Evolutionary conservation across 2,888 invertebrate genomes (phyloP).

Genomic region (Hirtodrosophila confusa): DNA sequence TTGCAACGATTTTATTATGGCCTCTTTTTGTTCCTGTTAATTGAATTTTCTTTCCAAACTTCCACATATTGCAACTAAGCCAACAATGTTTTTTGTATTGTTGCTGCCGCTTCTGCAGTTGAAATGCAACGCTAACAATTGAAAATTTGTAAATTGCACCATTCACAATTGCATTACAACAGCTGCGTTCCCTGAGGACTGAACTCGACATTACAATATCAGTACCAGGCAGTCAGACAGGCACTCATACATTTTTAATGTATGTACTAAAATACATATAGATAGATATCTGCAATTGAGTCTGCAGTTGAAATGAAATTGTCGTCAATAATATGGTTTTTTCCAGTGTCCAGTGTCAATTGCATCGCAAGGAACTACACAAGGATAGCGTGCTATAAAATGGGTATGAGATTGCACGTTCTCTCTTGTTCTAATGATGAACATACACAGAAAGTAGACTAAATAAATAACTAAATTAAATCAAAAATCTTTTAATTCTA

Average conservation of each 20-base stretch:
- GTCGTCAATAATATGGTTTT: constrained; percentile 1
- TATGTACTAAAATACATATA: constrained; percentile 9
- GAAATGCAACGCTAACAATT: constrained; percentile 37
- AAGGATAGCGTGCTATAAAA: background rate
- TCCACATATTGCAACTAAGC: no score
- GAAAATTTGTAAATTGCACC: constrained; percentile 52
- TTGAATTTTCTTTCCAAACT: background rate
- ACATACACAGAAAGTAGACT: no score
- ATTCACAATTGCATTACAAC: constrained; percentile 26
- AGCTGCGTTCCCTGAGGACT: constrained; percentile 28
- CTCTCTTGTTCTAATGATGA: no score
- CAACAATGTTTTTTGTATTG: background rate
- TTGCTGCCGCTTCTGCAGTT: constrained; percentile 24
- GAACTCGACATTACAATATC: constrained; percentile 23
- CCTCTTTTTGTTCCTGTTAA: background rate
- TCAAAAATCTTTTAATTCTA: no score
- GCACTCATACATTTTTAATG: constrained; percentile 50
- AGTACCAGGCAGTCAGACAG: constrained; percentile 29
- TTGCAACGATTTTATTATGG: background rate
- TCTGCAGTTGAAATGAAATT: constrained; percentile 8
- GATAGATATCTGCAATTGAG: background rate
- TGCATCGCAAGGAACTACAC: background rate
- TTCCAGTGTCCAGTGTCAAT: background rate
- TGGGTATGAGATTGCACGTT: no score
- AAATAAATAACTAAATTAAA: no score